phyloP scores from a whole-genome alignment of 2,797 vertebrate genomes.

The Typhlichthys eigenmanni region DNA sequence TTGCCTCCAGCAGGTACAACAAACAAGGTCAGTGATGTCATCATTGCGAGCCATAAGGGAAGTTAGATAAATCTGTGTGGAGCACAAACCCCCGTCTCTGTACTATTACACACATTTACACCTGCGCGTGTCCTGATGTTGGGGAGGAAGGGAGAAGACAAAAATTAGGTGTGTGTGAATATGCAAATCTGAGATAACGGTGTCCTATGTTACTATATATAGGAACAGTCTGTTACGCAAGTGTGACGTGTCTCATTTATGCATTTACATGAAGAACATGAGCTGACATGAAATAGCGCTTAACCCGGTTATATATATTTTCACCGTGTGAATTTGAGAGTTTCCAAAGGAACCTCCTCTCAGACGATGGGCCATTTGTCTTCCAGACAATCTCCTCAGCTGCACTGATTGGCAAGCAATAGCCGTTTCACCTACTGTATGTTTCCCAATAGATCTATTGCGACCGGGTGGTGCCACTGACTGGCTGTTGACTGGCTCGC shows the following conservation, averaged over 20 bases:
- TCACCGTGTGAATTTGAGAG: neutral
- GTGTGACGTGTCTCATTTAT: neutral
- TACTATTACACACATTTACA: neutral
- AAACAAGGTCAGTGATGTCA: conserved; percentile 41
- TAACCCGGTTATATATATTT: conserved; percentile 6
- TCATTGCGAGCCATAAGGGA: conserved; percentile 29
- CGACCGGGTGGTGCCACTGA: neutral
- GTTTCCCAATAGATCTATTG: conserved; percentile 30
- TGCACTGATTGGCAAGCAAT: conserved; percentile 17
- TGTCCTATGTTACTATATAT: neutral
- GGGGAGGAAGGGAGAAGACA: neutral
- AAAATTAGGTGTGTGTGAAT: neutral
- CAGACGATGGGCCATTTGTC: conserved; percentile 3
- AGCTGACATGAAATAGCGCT: neutral
- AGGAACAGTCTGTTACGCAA: neutral
- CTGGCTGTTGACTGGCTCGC: conserved; percentile 5
- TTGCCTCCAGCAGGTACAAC: conserved; percentile 34
- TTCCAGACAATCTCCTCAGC: conserved; percentile 14
- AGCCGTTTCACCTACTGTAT: conserved; percentile 1
- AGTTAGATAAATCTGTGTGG: neutral
- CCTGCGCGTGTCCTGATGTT: neutral
- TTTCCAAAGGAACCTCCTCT: conserved; percentile 4
- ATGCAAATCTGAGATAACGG: conserved; percentile 30
- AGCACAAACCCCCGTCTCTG: neutral
- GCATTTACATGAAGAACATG: neutral